Evolutionary conservation across 1,140 invertebrate species (phyloP).

Genomic region (Drosophila pseudoananassae): DNA sequence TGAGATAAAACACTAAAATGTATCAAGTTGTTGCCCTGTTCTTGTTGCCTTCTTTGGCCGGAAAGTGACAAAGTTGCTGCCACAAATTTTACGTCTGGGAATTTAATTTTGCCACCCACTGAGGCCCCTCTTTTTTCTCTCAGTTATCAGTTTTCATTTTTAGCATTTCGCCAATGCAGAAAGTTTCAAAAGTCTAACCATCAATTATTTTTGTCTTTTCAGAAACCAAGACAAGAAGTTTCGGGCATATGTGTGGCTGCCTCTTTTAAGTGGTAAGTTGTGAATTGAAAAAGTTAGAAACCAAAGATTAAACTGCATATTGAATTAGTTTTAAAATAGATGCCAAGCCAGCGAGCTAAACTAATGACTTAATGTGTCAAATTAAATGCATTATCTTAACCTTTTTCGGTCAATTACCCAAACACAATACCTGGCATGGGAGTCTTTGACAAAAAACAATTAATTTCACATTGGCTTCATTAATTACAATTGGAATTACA

Average conservation of each 20-base stretch:
- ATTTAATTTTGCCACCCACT: conserved; percentile 46
- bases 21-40: conserved; percentile 72
- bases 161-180: conserved; percentile 20
- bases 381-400: neutral
- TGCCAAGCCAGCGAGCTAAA: neutral
- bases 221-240: conserved; percentile 15
- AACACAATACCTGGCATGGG: neutral
- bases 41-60: conserved; percentile 16
- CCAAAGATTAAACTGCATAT: neutral
- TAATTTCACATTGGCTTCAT: conserved; percentile 18
- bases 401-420: conserved; percentile 14
- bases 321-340: neutral
- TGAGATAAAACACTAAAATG: conserved; percentile 82
- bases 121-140: conserved; percentile 1
- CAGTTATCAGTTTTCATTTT: conserved; percentile 58
- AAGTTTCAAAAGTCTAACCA: conserved; percentile 23
- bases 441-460: conserved; percentile 5
- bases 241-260: conserved; percentile 7
- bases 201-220: conserved; percentile 26
- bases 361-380: neutral
- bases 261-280: conserved; percentile 30
- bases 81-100: conserved; percentile 72
- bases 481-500: conserved; percentile 17
- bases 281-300: neutral
- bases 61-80: conserved; percentile 73